Percentiles rank a stretch among this genome's conserved stretches.
These are phyloP conservation scores for Dryobota labecula DNA, from an alignment of 2,888 invertebrate genomes.

Conservation along the genomic window DNA sequence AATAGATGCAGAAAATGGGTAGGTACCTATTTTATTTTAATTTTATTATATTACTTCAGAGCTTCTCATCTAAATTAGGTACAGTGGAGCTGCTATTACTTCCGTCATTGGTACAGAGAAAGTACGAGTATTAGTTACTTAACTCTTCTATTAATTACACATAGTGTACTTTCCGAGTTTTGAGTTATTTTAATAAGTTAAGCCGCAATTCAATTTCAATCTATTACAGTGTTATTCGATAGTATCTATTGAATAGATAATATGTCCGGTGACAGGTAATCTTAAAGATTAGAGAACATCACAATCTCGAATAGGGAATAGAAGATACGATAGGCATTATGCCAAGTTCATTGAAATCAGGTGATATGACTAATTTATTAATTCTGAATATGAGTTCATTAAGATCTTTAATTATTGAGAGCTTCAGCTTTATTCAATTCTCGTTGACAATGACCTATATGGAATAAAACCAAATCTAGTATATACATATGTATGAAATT, in stretches of 20 bases:
- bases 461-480: neutral
- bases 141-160: neutral
- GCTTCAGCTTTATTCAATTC: neutral
- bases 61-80: neutral
- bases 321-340: neutral
- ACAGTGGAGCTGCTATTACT: too few species aligned
- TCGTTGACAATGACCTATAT: neutral
- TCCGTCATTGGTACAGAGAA: too few species aligned
- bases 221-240: neutral
- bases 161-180: neutral
- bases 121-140: neutral
- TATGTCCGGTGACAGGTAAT: neutral
- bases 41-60: neutral
- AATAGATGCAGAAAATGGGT: neutral
- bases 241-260: conserved; percentile 7
- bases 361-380: neutral
- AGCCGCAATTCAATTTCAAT: neutral
- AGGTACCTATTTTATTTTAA: too few species aligned
- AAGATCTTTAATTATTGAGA: neutral
- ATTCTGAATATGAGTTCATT: neutral
- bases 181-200: neutral
- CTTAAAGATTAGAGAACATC: conserved; percentile 5
- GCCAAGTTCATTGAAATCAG: conserved; percentile 10
- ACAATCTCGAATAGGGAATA: neutral
- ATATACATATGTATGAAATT: neutral